Percentiles rank a stretch among this genome's conserved stretches.
These are phyloP conservation scores for Camarhynchus parvulus DNA, from an alignment of 2,113 vertebrate genomes.

Conservation along the genomic window DNA sequence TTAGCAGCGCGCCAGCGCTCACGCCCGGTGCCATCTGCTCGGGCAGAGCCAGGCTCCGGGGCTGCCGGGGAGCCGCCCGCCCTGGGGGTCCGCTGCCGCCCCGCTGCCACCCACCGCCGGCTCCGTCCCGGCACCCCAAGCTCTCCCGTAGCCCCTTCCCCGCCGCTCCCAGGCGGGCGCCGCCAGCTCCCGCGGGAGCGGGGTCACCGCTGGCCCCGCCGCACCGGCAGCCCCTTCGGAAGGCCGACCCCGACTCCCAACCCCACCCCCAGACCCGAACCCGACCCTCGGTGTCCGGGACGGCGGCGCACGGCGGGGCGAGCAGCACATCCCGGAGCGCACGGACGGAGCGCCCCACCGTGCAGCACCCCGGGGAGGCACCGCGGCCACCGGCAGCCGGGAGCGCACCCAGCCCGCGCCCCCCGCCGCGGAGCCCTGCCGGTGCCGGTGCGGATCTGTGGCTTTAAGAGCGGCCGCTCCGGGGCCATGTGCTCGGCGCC, in stretches of 20 bases:
- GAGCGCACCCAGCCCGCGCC: neutral
- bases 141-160: neutral
- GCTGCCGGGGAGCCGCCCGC: neutral
- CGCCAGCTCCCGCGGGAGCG: neutral
- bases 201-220: neutral
- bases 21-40: constrained; percentile 41
- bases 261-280: constrained; percentile 58
- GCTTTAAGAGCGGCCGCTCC: constrained; percentile 51
- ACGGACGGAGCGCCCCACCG: neutral
- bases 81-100: neutral
- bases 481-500: constrained; percentile 43
- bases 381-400: neutral
- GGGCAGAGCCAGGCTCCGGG: neutral
- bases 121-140: neutral
- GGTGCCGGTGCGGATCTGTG: neutral
- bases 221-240: neutral
- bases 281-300: constrained; percentile 75
- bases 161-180: neutral
- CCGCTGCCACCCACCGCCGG: neutral
- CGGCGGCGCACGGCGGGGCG: neutral
- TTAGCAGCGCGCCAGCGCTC: constrained; percentile 48
- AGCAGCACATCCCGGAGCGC: neutral
- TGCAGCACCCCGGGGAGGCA: neutral
- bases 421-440: neutral
- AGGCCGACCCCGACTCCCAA: neutral